Conservation (phyloP, 2,113 vertebrate species). For the Rhizomys pruinosus region DNA sequence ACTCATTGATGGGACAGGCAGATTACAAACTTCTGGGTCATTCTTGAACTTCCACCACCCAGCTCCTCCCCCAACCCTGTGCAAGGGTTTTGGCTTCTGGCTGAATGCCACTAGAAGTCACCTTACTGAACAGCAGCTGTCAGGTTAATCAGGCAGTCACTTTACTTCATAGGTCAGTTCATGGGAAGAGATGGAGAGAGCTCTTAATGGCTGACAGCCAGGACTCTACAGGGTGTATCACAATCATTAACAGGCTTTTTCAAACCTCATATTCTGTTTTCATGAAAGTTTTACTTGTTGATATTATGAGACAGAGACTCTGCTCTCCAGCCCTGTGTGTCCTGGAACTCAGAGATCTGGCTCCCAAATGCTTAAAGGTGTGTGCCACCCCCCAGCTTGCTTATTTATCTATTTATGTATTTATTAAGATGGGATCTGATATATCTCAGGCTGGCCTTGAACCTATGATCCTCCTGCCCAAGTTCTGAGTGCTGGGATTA, state of each 20-base stretch:
- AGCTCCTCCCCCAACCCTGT: slow-evolving; percentile 31
- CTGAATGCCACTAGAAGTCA: neutral
- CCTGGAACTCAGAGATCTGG: too few species aligned
- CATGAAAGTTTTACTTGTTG: neutral
- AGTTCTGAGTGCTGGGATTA: neutral
- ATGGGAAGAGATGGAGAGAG: neutral
- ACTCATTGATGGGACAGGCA: slow-evolving; percentile 29
- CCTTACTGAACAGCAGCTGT: slow-evolving; percentile 53
- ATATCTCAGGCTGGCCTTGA: neutral
- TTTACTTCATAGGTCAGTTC: slow-evolving; percentile 45
- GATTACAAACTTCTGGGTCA: slow-evolving; percentile 72
- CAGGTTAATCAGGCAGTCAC: slow-evolving; percentile 48
- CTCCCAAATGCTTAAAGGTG: too few species aligned
- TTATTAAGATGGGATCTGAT: neutral
- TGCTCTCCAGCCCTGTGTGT: neutral
- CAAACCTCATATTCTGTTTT: slow-evolving; percentile 28
- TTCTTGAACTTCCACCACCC: slow-evolving; percentile 17
- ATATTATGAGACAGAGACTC: neutral
- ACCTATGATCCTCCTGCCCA: neutral
- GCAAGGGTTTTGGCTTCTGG: slow-evolving; percentile 6
- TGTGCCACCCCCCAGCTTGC: neutral
- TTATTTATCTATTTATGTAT: neutral
- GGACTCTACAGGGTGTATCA: neutral
- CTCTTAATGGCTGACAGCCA: neutral
- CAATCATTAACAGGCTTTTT: neutral